Base-by-base conservation (phyloP, 30 jellyfish, hydroid and myxozoan species). In the Rhopilema esculentum region DNA sequence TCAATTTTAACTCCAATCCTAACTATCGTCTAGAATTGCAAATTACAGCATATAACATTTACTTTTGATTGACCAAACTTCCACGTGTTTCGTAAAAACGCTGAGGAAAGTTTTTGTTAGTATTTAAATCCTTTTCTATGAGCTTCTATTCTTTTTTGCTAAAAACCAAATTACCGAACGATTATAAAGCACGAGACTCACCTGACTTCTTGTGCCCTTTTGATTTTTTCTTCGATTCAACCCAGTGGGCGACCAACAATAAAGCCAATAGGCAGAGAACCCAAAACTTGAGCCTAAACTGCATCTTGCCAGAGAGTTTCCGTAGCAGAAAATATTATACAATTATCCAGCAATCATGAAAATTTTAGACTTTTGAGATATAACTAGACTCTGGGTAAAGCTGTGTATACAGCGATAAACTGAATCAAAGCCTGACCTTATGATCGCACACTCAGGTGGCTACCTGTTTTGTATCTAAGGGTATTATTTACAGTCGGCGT, bases 371-470 rank as follows among this genome's bases (percentile, higher is more conserved):
- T 2, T 31, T 26, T n/a, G 70, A 20, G 23, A 6, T 33, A 73
- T 4, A 30, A 2, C 84, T 40, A 40, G 57, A 7, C 70, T 8
- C 27, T 40, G 25, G 8, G 29, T 40, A 21, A 17, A 70, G 49
- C 69, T 73, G 84, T 50, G 33, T 73, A 1, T 24, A 0, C 23
- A 70, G 65, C 64, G 64, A 16, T 63, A n/a, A 27, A 28, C 40
- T 80, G 82, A 49, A 64, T 61, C 75, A 31, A 67, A 48, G 69
- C 85, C 76, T 85, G 94, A 85, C 94, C 88, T 85, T 85, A 24
- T 85, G 94, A 85, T 82, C 94, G 77, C 69, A 40, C 8, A 24
- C 62, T 82, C 94, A 85, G 94, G 94, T 85, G 94, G 94, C 71
- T 85, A 75, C 94, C 79, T 88, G 94, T 85, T 85, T 24, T 19